Base-by-base conservation (phyloP, 1,140 invertebrate genomes). In the Lordiphosa stackelbergi region DNA sequence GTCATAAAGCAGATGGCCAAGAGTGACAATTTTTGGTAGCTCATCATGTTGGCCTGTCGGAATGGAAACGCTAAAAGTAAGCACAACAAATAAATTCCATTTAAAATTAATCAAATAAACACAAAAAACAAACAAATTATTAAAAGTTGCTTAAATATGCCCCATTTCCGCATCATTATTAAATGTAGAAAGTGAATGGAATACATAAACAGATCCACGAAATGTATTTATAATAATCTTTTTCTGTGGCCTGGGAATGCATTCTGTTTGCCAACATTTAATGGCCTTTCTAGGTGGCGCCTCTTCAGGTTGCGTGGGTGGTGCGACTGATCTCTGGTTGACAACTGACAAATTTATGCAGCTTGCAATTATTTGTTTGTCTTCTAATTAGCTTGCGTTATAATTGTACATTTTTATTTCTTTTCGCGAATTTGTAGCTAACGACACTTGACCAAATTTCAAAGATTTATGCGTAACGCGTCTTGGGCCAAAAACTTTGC, bases 321-420 rank as follows among this genome's bases (percentile, higher is more conserved):
- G 40, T 43, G 49, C 37, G 19, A 28, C 9, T 22, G 8, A 4
- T 57, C 61, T 45, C 74, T 56, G 36, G 74, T n/a, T 40, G 73
- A 79, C 74, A 79, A 65, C 12, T 64, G 54, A 66, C 65, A 69
- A 79, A 78, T 78, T 78, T 79, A 79, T 78, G 73, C 56, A 58
- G 63, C 54, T 31, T 66, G 22, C 45, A 35, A 59, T 53, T 42
- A 40, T 60, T 12, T n/a, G 22, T 41, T 31, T 47, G 28, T 46
- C 47, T 47, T 68, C 68, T 74, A 78, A 78, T 78, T 78, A 66
- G 51, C 42, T 46, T 12, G 51, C 41, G 31, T 41, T 59, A 49
- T 54, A 73, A 56, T 54, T 38, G 52, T 45, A 35, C 19, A 3
- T 45, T 48, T 35, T 13, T 40, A 38, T 52, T 52, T 66, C 51